Evolutionary conservation across 2,888 invertebrate species (phyloP), one percentile per base, ranked within the genome.

Genomic region (Brachypalpus laphriformis): DNA sequence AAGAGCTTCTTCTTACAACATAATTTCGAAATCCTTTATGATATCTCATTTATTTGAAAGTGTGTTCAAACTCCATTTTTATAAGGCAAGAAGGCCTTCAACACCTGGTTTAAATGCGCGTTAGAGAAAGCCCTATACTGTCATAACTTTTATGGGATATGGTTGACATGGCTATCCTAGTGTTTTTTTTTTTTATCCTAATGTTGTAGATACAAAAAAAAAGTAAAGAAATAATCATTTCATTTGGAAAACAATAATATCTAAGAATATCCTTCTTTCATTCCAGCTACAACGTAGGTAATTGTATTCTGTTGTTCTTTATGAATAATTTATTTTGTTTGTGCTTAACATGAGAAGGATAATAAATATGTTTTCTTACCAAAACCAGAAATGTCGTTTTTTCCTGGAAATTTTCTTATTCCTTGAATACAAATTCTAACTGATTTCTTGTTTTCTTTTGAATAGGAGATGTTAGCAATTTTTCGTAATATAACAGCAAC

Each of bases 291-390:
- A 47, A 7, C 65, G 34, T 34, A 11, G 9, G 9, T 65, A 65
- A 65, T 65, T 65, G 65, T 49, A 34, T 65, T 65, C 34, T 49
- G 49, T 34, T 65, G 65, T 31, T 49, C 65, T 65, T 49, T 65
- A 65, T 65, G 65, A 65, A 65, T 65, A 65, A 65, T 65, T 65
- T 65, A 65, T 65, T 65, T 65, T 22, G 5, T 34, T 37, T 14
- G 34, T 65, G 49, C 65, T 22, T 22, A 49, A 37, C 65, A 65
- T 65, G 65, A 49, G 18, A 49, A 49, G 65, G 65, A 49, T 65
- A 65, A 49, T 49, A 34, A 49, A 65, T 34, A 20, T 31, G 28
- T 47, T 25, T 34, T 20, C 22, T 49, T 47, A 18, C 45, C 18
- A 14, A 8, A 45, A 45, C 8, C 25, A 25, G 14, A 18, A 45